Base-by-base conservation (phyloP, 2,888 invertebrate genomes). In the Drosophila emarginata region DNA sequence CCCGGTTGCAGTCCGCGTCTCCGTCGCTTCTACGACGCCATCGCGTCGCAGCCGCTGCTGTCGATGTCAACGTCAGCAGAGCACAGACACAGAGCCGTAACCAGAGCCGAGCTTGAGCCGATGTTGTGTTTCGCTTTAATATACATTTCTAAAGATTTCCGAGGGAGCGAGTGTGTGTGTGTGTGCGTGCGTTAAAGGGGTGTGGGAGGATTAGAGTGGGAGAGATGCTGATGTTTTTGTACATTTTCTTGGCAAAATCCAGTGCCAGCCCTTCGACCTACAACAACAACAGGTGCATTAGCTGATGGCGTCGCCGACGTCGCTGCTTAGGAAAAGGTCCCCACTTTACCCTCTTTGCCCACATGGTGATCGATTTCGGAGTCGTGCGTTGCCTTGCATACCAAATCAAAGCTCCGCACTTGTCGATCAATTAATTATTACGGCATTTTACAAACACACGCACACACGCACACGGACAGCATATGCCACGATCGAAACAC, bases 391-490 rank as follows among this genome's bases (percentile, higher is more conserved):
- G 79, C 74, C 69, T 51, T 72, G 82, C 82, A 82, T 85, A 82
- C 80, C 71, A 82, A 82, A 76, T 68, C 76, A 74, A 75, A 80
- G 82, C 82, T 77, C 76, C 75, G 83, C 83, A 86, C 83, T 84
- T 80, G 83, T 78, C 82, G 85, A 85, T 83, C 82, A 83, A 83
- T 83, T 85, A 83, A 83, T 83, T 83, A 85, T 83, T 83, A 82
- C 85, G 82, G 85, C 78, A 82, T 80, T 85, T 80, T 67, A 68
- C 78, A 80, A 64, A 77, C 57, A 73, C 61, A 61, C 26, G 68
- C n/a, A 54, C 58, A 61, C 56, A 57, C 51, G 58, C 57, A 59
- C 9, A 23, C 4, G 7, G 40, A 21, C n/a, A n/a, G n/a, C n/a
- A n/a, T n/a, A n/a, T n/a, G n/a, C n/a, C n/a, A n/a, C n/a, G n/a